Percentiles rank a stretch among this genome's conserved stretches.
These are phyloP conservation scores for Galagoides demidoff DNA, from an alignment of 2,797 vertebrate species.

Conservation along the genomic window DNA sequence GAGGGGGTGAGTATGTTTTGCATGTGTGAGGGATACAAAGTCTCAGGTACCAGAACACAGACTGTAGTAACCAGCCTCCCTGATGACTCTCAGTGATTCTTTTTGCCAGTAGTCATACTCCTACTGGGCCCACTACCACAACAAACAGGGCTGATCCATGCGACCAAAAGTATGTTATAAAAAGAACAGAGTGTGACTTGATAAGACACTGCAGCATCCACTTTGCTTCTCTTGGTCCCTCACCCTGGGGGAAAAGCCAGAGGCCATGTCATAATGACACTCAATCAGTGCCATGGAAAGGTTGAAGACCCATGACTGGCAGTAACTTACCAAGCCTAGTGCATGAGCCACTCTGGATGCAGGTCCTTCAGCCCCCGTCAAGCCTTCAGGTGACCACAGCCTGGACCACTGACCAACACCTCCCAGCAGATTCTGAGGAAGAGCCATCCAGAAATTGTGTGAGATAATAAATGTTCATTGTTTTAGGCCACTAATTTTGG, in stretches of 20 bases:
- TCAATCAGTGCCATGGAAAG: background rate
- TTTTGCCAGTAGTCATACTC: background rate
- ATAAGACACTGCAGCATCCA: background rate
- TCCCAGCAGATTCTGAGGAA: background rate
- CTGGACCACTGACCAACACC: background rate
- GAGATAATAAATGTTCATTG: background rate
- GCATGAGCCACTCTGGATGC: background rate
- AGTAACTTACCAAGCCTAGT: background rate
- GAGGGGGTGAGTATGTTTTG: background rate
- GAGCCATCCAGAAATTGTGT: background rate
- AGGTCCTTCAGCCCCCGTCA: background rate
- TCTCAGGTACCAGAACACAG: background rate
- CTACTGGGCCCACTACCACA: background rate
- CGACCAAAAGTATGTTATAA: background rate
- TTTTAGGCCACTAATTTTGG: background rate
- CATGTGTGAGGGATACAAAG: background rate
- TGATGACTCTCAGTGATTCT: background rate
- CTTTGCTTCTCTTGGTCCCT: background rate
- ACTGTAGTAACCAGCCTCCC: background rate
- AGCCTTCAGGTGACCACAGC: background rate
- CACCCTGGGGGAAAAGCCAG: background rate
- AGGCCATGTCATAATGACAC: background rate
- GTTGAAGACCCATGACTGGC: background rate
- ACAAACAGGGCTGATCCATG: background rate
- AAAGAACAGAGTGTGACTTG: background rate